Conservation (phyloP, 2,113 vertebrate species). For the Sander lucioperca region DNA sequence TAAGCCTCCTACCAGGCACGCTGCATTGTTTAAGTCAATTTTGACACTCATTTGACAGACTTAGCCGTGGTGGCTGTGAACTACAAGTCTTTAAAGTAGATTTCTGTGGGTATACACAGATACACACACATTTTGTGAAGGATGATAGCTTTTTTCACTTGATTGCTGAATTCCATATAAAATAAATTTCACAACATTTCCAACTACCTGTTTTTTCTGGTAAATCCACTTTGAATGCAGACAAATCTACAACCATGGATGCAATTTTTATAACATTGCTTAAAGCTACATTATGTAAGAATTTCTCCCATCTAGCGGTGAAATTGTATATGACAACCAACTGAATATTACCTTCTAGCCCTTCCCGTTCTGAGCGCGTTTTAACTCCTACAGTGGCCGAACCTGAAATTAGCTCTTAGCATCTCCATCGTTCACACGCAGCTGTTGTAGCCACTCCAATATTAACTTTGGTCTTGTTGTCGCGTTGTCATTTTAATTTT, state of each 20-base stretch:
- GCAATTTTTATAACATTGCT: neutral
- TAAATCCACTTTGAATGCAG: neutral
- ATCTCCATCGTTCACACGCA: too few relatives aligned
- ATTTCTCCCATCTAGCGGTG: too few relatives aligned
- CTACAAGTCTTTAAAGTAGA: neutral
- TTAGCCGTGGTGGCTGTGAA: slow-evolving; percentile 14
- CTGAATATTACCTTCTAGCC: too few relatives aligned
- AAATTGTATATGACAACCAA: too few relatives aligned
- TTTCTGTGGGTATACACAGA: neutral
- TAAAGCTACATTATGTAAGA: too few relatives aligned
- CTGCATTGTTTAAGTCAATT: slow-evolving; percentile 13
- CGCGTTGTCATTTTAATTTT: too few relatives aligned
- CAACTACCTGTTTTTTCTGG: neutral
- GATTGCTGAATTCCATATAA: neutral
- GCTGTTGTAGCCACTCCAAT: too few relatives aligned
- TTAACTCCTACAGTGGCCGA: too few relatives aligned
- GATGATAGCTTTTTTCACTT: neutral
- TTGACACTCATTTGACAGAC: slow-evolving; percentile 40
- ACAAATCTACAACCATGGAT: neutral
- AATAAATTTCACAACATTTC: neutral
- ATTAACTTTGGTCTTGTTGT: too few relatives aligned
- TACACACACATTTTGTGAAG: neutral
- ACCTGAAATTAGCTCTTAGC: too few relatives aligned
- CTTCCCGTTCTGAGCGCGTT: too few relatives aligned
- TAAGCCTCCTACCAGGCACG: slow-evolving; percentile 19